These are phyloP conservation scores for Penaeus monodon DNA, from an alignment of 2,888 invertebrate species.

Conservation along the genomic window DNA sequence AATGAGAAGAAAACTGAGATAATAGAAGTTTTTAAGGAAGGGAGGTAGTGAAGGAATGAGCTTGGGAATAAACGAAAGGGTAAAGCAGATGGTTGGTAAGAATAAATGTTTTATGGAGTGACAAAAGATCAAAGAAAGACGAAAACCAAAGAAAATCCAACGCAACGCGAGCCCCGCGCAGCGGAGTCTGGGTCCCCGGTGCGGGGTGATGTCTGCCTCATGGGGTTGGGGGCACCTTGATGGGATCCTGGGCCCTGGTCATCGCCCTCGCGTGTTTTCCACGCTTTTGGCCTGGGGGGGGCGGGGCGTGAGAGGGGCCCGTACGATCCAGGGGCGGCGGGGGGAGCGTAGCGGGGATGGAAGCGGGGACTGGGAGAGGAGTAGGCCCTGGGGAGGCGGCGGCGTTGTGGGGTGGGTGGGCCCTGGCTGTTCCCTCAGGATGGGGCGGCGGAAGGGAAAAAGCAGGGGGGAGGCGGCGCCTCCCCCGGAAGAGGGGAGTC, in stretches of 20 bases:
- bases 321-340: background rate
- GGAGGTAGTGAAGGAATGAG: too few species aligned
- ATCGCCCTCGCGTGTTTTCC: conserved; percentile 39
- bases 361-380: conserved; percentile 5
- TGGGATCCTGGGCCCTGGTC: conserved; percentile 15
- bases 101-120: too few species aligned
- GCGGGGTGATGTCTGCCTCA: conserved; percentile 50
- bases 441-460: background rate
- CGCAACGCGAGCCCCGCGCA: too few species aligned
- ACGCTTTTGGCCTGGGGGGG: conserved; percentile 21
- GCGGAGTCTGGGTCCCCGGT: conserved; percentile 16
- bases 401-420: conserved; percentile 15
- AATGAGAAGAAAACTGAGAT: too few species aligned
- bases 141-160: too few species aligned
- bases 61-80: too few species aligned
- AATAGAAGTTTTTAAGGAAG: too few species aligned
- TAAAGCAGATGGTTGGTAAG: too few species aligned
- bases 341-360: conserved; percentile 4
- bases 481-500: conserved; percentile 29
- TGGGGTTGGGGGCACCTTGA: conserved; percentile 37
- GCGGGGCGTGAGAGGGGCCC: background rate
- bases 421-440: too few species aligned
- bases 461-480: conserved; percentile 34
- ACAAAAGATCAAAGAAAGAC: too few species aligned
- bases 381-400: conserved; percentile 16